Conservation (phyloP, 2,797 vertebrate genomes). For the Centroberyx gerrardi region DNA sequence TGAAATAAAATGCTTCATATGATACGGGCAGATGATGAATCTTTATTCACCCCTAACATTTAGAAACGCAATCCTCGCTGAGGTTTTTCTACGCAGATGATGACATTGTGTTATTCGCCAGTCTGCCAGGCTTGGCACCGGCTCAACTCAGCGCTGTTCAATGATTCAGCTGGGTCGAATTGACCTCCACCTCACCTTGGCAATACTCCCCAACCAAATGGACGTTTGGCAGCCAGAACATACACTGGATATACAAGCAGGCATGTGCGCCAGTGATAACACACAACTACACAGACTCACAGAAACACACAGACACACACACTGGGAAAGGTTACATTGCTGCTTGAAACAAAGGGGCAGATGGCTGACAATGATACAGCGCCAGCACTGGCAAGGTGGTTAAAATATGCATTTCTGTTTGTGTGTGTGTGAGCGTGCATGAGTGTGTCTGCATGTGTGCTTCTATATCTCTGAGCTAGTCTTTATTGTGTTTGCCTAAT, state of each 20-base stretch:
- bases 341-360: constrained; percentile 81
- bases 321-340: constrained; percentile 79
- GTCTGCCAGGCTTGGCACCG: constrained; percentile 67
- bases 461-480: constrained; percentile 46
- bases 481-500: constrained; percentile 32
- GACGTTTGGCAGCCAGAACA: constrained; percentile 76
- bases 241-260: constrained; percentile 71
- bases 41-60: constrained; percentile 53
- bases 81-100: constrained; percentile 63
- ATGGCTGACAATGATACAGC: constrained; percentile 74
- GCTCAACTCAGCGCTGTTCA: constrained; percentile 67
- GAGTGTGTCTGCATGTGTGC: constrained; percentile 15
- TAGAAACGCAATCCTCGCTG: constrained; percentile 29
- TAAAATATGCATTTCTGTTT: constrained; percentile 70
- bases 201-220: constrained; percentile 74
- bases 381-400: constrained; percentile 69
- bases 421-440: constrained; percentile 31
- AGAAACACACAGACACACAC: constrained; percentile 32
- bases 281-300: constrained; percentile 39
- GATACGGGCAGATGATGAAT: constrained; percentile 7
- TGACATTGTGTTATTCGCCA: constrained; percentile 62
- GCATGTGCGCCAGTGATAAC: constrained; percentile 69
- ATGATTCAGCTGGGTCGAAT: constrained; percentile 78
- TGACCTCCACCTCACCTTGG: constrained; percentile 83
- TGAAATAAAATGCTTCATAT: constrained; percentile 26